Percentiles rank a stretch among this genome's conserved stretches.
phyloP scores from a whole-genome alignment of 2,113 vertebrate genomes.

The Tragelaphus buxtoni region DNA sequence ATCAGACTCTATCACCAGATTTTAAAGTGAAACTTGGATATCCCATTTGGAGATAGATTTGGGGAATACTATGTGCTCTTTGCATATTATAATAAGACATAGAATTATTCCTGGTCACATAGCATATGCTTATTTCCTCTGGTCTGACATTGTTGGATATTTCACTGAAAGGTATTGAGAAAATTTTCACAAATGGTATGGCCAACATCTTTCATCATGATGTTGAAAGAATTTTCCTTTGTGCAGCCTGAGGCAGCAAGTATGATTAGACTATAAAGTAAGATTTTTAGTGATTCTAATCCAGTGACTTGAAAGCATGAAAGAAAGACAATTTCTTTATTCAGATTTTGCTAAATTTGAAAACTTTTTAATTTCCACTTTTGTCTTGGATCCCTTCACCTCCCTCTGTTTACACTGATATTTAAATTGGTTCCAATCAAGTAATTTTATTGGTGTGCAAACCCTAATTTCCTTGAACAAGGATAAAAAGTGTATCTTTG shows the following conservation, averaged over 20 bases:
- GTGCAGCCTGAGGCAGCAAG: not conserved
- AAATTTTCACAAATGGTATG: not conserved
- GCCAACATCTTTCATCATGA: not conserved
- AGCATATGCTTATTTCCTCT: not conserved
- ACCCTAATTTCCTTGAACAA: not conserved
- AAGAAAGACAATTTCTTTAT: not conserved
- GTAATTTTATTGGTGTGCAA: not conserved
- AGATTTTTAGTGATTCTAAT: not conserved
- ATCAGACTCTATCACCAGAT: too few species aligned
- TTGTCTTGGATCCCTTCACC: not conserved
- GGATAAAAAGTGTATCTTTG: not conserved
- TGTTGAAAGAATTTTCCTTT: not conserved
- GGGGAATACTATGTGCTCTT: not conserved
- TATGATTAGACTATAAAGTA: not conserved
- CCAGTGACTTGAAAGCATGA: not conserved
- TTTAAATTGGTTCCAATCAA: not conserved
- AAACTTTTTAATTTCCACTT: not conserved
- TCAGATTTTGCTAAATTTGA: not conserved
- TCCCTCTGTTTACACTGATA: not conserved
- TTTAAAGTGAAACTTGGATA: not conserved
- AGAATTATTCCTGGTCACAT: not conserved
- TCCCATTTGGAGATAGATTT: not conserved
- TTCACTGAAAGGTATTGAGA: not conserved
- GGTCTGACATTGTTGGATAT: not conserved
- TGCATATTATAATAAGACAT: not conserved